Percentiles rank a stretch among this genome's conserved stretches.
These are phyloP conservation scores for Suricata suricatta DNA, from an alignment of 2,113 vertebrate genomes.

Conservation along the genomic window DNA sequence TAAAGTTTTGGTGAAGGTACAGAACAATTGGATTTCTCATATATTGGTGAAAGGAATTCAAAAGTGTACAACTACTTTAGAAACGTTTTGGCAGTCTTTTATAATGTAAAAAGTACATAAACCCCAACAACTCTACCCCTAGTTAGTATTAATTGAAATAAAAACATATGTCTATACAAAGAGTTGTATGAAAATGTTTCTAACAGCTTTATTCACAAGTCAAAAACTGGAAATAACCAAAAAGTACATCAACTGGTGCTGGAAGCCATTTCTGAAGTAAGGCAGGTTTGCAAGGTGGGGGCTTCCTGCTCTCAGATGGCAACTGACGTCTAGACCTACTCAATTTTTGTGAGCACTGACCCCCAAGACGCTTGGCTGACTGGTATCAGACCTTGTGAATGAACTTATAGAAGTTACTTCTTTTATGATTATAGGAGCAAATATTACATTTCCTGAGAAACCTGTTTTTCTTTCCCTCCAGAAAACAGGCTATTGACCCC, in stretches of 20 bases:
- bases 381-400: too few relatives aligned
- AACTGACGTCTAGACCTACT: too few relatives aligned
- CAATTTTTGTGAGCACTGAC: too few relatives aligned
- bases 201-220: not conserved
- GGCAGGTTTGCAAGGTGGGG: too few relatives aligned
- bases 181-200: not conserved
- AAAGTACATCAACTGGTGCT: not conserved
- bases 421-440: too few relatives aligned
- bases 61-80: not conserved
- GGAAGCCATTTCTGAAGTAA: too few relatives aligned
- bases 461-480: too few relatives aligned
- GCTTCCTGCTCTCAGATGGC: too few relatives aligned
- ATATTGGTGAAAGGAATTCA: not conserved
- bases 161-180: not conserved
- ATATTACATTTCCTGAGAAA: too few relatives aligned
- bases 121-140: not conserved
- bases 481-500: too few relatives aligned
- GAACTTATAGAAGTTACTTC: too few relatives aligned
- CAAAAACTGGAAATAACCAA: not conserved
- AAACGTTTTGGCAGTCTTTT: not conserved
- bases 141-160: not conserved
- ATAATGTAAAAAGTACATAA: not conserved
- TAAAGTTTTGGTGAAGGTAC: not conserved
- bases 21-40: not conserved
- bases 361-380: too few relatives aligned